Evolutionary conservation across 2,888 invertebrate genomes (phyloP), one percentile per base, ranked within the genome.

Genomic region (Meta bourneti): DNA sequence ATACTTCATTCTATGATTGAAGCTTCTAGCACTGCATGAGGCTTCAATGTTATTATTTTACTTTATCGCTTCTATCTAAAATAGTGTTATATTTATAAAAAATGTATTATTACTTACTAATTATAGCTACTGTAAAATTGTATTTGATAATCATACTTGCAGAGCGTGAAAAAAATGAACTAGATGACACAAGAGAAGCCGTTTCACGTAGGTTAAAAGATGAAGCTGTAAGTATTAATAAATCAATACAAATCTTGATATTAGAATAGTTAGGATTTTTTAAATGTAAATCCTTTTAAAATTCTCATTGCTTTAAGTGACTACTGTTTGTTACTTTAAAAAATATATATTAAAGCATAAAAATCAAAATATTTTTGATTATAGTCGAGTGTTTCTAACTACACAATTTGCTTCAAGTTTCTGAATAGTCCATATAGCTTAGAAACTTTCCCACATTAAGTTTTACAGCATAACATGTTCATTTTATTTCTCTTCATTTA

Each of bases 171-270:
- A 94, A 94, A 91, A 94, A 94, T 20, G 94, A 94, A 84, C 94
- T 94, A 51, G 94, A 94, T 51, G 93, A 93, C 54, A 93, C 93
- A 72, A 94, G 93, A 91, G 94, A 94, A 89, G 93, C 94, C 19
- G 94, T 95, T 9, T 93, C 94, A 51, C 94, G 94, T 71, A 93
- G 95, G 89, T 93, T 95, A 48, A 94, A 94, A 93, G 94, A 94
- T 88, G 95, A 95, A 93, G 93, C 94, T 93, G 95, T 95, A 93
- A 93, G 94, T 93, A 48, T 71, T 71, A 69, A 52, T 52, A 19
- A 34, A 69, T 78, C 6, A 19, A 16, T 19, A 6, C 49, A 61
- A 7, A 61, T 61, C 5, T 61, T 6, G 16, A 61, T 70, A 52
- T 75, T 74, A 49, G 7, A 19, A 20, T 69, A 16, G 13, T 19